Evolutionary conservation across 1,140 invertebrate species (phyloP).

Genomic region (Drosophila pandora): DNA sequence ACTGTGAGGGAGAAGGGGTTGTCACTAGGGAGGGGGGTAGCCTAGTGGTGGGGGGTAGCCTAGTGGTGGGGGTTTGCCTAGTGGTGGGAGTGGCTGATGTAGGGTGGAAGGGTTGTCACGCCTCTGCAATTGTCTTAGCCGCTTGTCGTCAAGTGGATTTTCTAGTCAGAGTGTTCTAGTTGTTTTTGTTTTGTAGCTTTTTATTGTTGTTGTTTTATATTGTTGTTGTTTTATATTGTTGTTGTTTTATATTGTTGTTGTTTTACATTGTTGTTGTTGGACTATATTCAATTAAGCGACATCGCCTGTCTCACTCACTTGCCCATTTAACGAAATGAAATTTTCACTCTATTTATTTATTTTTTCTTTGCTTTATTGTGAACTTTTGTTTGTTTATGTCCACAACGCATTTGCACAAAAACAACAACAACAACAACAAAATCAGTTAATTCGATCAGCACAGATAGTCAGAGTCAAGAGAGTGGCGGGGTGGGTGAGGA

Average conservation of each 20-base stretch:
- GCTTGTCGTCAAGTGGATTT: constrained; percentile 73
- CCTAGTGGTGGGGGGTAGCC: constrained; percentile 10
- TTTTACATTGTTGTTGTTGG: constrained; percentile 29
- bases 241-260: constrained; percentile 3
- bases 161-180: constrained; percentile 36
- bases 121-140: constrained; percentile 67
- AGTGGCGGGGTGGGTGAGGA: background rate
- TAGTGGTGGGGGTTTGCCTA: background rate
- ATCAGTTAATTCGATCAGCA: constrained; percentile 69
- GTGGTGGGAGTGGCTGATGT: background rate
- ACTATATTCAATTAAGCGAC: constrained; percentile 73
- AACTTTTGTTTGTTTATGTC: constrained; percentile 46
- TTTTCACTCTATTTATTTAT: constrained; percentile 77
- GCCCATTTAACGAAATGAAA: constrained; percentile 73
- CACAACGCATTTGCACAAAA: constrained; percentile 22
- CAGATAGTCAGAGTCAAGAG: background rate
- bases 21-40: constrained; percentile 1
- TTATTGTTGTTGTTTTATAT: background rate
- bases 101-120: constrained; percentile 26
- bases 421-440: constrained; percentile 43
- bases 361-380: constrained; percentile 58
- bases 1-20: background rate
- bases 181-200: constrained; percentile 9
- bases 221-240: background rate
- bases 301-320: constrained; percentile 21